Conservation (phyloP, 2,797 vertebrate species). For the Oreortyx pictus region DNA sequence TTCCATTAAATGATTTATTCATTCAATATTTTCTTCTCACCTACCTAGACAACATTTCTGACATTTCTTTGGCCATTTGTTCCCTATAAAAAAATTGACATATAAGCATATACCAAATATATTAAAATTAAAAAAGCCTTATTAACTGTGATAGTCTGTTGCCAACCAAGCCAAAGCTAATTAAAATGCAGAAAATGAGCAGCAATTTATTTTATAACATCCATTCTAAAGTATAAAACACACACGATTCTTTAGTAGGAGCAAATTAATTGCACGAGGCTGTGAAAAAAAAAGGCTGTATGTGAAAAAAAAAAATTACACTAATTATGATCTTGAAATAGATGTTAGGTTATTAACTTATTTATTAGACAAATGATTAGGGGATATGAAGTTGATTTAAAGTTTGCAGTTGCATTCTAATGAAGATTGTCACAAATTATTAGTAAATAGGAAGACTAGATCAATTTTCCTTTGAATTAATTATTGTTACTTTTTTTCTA, state of each 20-base stretch:
- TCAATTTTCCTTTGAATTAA: neutral
- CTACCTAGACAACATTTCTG: constrained; percentile 93
- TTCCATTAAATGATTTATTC: constrained; percentile 17
- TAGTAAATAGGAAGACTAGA: neutral
- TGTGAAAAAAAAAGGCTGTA: neutral
- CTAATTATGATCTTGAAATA: neutral
- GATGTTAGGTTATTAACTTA: neutral
- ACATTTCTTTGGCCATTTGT: constrained; percentile 96
- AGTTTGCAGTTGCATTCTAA: neutral
- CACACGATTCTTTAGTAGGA: neutral
- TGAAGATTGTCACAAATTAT: neutral
- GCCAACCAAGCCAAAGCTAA: neutral
- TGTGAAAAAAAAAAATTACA: neutral
- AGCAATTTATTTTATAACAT: neutral
- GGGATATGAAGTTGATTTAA: neutral
- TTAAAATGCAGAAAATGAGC: neutral
- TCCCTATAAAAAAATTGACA: constrained; percentile 89
- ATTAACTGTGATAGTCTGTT: neutral
- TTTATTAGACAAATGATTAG: neutral
- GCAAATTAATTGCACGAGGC: neutral
- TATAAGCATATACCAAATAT: constrained; percentile 42
- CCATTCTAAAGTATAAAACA: neutral
- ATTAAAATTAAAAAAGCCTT: neutral
- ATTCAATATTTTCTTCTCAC: constrained; percentile 72
- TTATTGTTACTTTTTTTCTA: neutral